A percentile compares a stretch with the other conserved stretches of the same genome.
These are phyloP conservation scores for Phrynosoma blainvillii DNA, from an alignment of 2,113 vertebrate species.

Conservation along the genomic window DNA sequence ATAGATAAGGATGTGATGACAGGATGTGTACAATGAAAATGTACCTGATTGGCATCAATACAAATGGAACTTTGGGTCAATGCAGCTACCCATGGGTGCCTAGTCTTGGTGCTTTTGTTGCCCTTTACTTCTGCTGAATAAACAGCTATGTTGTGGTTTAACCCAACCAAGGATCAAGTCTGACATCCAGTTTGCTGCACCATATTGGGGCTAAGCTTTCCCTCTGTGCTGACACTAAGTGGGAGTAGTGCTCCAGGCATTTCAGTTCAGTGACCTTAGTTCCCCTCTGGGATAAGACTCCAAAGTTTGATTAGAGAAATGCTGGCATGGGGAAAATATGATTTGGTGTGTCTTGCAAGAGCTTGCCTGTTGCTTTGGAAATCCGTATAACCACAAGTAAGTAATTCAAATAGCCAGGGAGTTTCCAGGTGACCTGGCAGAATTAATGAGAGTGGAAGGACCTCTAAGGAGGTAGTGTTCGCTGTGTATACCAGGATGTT, in stretches of 20 bases:
- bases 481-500: neutral
- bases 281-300: neutral
- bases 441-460: neutral
- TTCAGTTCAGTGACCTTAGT: accelerated
- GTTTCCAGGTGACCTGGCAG: neutral
- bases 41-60: neutral
- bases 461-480: neutral
- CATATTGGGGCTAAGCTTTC: neutral
- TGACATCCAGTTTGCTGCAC: neutral
- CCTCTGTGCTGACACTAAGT: neutral
- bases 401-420: neutral
- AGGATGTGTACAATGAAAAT: neutral
- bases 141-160: neutral
- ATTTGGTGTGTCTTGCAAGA: neutral
- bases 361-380: accelerated
- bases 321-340: neutral
- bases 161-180: neutral
- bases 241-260: neutral
- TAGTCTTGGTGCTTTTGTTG: neutral
- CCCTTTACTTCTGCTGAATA: neutral
- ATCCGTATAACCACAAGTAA: neutral
- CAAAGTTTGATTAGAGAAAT: neutral
- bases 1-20: too few relatives aligned
- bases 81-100: neutral
- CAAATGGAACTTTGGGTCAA: neutral